Conservation (phyloP, 2,113 vertebrate species). For the Grus americana region DNA sequence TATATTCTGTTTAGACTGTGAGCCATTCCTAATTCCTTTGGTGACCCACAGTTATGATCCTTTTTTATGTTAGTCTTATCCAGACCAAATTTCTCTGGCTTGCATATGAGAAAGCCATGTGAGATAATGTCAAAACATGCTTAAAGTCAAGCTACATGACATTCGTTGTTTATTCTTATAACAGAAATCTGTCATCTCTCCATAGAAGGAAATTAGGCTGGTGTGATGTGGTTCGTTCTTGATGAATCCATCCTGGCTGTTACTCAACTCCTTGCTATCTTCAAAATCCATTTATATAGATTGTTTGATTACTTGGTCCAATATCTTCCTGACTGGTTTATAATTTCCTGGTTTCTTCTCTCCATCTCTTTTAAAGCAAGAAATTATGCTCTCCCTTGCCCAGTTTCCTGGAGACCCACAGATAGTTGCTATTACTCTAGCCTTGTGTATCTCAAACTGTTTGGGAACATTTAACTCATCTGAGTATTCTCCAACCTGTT, state of each 20-base stretch:
- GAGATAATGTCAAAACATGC: slow-evolving; percentile 45
- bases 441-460: neutral
- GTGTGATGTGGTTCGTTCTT: neutral
- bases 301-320: neutral
- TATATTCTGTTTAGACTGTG: slow-evolving; percentile 13
- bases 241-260: neutral
- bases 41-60: neutral
- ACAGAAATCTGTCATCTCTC: neutral
- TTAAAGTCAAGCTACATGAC: neutral
- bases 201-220: neutral
- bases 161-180: neutral
- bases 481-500: neutral
- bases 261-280: neutral
- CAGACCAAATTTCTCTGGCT: slow-evolving; percentile 18
- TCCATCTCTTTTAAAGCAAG: neutral
- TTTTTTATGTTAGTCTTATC: neutral
- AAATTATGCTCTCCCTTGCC: neutral
- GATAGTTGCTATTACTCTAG: neutral
- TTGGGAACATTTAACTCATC: neutral
- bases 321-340: neutral
- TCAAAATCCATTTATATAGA: neutral
- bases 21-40: neutral
- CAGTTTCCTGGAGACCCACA: neutral
- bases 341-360: neutral
- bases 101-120: neutral